Evolutionary conservation across 2,888 invertebrate genomes (phyloP).

Genomic region (Andrena praecox): DNA sequence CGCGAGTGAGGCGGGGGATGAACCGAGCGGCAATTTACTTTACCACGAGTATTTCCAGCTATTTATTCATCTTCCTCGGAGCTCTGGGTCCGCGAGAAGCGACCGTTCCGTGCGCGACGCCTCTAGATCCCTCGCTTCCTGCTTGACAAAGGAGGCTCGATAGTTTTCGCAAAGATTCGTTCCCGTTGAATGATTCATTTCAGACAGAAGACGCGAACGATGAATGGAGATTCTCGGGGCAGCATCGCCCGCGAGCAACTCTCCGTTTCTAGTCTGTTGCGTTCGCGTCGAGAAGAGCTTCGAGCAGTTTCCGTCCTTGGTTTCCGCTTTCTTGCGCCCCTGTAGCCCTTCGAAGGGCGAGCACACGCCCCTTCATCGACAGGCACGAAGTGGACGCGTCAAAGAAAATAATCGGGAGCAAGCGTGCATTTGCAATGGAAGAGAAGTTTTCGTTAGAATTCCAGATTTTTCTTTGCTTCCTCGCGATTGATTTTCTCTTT

Average conservation of each 20-base stretch:
- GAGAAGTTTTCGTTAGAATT: no score
- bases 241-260: not conserved
- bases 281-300: slow-evolving; percentile 16
- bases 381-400: not conserved
- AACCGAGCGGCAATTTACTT: slow-evolving; percentile 48
- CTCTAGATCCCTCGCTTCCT: not conserved
- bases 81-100: not conserved
- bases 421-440: no score
- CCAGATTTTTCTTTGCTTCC: no score
- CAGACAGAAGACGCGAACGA: not conserved
- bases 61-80: slow-evolving; percentile 37
- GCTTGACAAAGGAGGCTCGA: not conserved
- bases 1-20: not conserved
- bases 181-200: not conserved
- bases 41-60: slow-evolving; percentile 47
- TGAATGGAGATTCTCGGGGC: slow-evolving; percentile 12
- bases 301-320: slow-evolving; percentile 48
- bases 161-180: not conserved
- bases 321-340: slow-evolving; percentile 12
- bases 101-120: not conserved
- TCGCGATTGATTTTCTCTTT: no score
- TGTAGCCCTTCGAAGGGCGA: not conserved
- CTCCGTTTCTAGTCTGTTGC: slow-evolving; percentile 42
- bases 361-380: not conserved
- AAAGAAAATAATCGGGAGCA: not conserved